A percentile compares a stretch with the other conserved stretches of the same genome.
Conservation (phyloP, 1,140 invertebrate species). For the Leptinotarsa lineolata region DNA sequence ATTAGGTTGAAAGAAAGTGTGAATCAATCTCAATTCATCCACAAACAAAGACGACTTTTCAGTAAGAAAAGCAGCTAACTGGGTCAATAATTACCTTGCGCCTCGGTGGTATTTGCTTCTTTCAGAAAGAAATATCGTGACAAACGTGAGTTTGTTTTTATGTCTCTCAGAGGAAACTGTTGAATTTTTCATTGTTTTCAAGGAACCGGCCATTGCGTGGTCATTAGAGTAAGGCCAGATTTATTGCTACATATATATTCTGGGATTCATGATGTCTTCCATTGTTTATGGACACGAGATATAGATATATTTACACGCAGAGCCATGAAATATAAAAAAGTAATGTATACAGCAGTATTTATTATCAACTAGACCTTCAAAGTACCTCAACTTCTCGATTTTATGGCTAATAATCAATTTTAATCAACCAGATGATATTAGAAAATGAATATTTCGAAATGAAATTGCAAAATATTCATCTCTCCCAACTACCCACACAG, state of each 20-base stretch:
- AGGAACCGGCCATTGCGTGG: not conserved
- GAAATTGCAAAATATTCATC: too few species aligned
- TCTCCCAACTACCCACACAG: too few species aligned
- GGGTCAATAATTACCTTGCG: not conserved
- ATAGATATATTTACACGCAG: too few species aligned
- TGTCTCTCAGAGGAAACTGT: not conserved
- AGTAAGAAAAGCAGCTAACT: not conserved
- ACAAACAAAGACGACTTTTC: not conserved
- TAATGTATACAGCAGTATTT: too few species aligned
- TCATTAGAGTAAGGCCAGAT: not conserved
- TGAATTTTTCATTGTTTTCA: not conserved
- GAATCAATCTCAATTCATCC: slow-evolving; percentile 5
- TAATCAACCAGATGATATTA: too few species aligned
- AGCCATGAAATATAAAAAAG: too few species aligned
- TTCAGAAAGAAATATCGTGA: not conserved
- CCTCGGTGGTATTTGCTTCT: not conserved
- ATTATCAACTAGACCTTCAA: too few species aligned
- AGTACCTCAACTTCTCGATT: too few species aligned
- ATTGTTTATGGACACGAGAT: too few species aligned
- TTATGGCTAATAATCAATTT: too few species aligned
- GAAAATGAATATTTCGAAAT: too few species aligned
- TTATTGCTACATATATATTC: not conserved
- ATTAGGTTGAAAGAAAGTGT: not conserved
- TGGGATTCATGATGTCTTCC: too few species aligned
- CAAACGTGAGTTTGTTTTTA: not conserved